Evolutionary conservation across 2,113 vertebrate species (phyloP).

Genomic region (Tachysurus vachellii): DNA sequence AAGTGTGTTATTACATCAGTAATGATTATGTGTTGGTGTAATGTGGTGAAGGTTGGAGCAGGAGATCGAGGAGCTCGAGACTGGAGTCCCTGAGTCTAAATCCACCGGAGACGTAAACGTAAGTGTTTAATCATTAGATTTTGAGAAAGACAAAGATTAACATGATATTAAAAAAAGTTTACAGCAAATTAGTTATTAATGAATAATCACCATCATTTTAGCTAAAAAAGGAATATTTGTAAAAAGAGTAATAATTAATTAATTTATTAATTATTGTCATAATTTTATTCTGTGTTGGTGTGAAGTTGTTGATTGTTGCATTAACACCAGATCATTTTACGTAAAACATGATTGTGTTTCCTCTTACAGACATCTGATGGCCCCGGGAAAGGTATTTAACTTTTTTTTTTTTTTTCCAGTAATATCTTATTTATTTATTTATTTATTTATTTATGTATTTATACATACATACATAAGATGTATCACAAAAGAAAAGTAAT

Average conservation of each 20-base stretch:
- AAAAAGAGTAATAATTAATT: neutral
- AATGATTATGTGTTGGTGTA: neutral
- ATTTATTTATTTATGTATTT: neutral
- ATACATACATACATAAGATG: neutral
- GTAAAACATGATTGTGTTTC: neutral
- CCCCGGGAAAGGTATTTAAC: slow-evolving; percentile 43
- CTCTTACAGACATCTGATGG: slow-evolving; percentile 41
- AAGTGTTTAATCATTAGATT: neutral
- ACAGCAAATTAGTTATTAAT: neutral
- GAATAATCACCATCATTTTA: neutral
- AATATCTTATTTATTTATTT: neutral
- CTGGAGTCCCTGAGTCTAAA: slow-evolving; percentile 64
- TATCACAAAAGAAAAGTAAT: neutral
- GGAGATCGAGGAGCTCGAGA: slow-evolving; percentile 88
- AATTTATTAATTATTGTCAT: neutral
- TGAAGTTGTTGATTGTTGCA: neutral
- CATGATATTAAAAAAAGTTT: neutral
- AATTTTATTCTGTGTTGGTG: neutral
- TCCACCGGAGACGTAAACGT: slow-evolving; percentile 68
- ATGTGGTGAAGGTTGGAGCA: slow-evolving; percentile 79
- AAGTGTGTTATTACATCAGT: neutral
- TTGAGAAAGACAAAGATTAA: neutral
- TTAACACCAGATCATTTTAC: neutral
- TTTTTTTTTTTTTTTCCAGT: neutral
- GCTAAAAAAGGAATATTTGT: neutral